phyloP scores from a whole-genome alignment of 1,140 invertebrate species.

The Drosophila ficusphila region DNA sequence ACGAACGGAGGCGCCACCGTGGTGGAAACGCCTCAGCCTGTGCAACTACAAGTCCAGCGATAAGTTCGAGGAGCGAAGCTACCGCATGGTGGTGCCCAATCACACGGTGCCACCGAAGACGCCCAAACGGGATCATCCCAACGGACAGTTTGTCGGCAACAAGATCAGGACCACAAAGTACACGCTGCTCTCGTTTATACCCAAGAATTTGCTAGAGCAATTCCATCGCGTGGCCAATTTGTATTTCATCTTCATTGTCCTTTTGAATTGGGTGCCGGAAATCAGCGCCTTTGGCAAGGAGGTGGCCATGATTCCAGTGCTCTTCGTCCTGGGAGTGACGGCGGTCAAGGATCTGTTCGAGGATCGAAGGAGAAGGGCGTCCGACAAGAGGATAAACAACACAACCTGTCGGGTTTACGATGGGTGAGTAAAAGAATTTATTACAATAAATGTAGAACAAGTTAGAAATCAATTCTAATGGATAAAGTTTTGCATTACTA shows the following conservation, averaged over 20 bases:
- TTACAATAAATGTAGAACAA: too few relatives aligned
- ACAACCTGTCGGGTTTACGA: constrained; percentile 95
- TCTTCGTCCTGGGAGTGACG: constrained; percentile 98
- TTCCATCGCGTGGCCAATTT: constrained; percentile 99
- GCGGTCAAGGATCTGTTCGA: constrained; percentile 98
- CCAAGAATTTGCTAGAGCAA: constrained; percentile 98
- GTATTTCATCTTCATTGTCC: constrained; percentile 98
- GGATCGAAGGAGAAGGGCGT: constrained; percentile 94
- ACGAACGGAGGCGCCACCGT: constrained; percentile 88
- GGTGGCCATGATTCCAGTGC: constrained; percentile 96
- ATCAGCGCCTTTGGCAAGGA: constrained; percentile 98
- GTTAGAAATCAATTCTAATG: too few relatives aligned
- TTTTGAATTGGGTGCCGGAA: constrained; percentile 96
- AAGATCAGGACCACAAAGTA: constrained; percentile 98
- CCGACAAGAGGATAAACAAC: constrained; percentile 97
- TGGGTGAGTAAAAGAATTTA: constrained; percentile 91
- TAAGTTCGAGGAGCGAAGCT: constrained; percentile 88
- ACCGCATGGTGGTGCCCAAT: constrained; percentile 91
- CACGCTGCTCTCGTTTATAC: constrained; percentile 96
- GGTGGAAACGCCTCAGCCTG: constrained; percentile 88
- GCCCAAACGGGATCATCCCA: constrained; percentile 92
- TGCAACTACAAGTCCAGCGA: constrained; percentile 85
- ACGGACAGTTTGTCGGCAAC: constrained; percentile 91
- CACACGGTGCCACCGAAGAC: constrained; percentile 92
- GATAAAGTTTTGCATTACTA: too few relatives aligned